phyloP scores from a whole-genome alignment of 2,797 vertebrate species.

The Acanthis flammea region DNA sequence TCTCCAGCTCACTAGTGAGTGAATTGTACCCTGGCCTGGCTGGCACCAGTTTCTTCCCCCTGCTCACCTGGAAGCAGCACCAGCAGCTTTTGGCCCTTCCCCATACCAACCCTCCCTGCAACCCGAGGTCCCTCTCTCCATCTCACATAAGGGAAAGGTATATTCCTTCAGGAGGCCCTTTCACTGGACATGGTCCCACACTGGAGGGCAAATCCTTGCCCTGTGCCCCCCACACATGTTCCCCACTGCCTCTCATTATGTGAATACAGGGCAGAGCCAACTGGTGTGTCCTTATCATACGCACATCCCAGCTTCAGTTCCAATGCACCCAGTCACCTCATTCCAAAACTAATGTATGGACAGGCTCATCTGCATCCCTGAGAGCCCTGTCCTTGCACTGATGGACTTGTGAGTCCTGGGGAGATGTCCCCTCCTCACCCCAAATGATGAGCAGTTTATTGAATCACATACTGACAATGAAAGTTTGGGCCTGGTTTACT shows the following conservation, averaged over 20 bases:
- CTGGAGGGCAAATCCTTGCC: neutral
- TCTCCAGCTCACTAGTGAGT: neutral
- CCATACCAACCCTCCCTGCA: neutral
- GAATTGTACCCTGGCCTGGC: neutral
- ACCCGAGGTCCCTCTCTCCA: neutral
- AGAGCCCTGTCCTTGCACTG: neutral
- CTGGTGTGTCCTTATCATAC: rapidly evolving
- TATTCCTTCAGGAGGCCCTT: neutral
- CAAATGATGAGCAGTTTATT: neutral
- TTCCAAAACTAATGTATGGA: neutral
- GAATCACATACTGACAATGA: neutral
- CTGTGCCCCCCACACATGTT: neutral
- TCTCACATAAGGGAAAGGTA: neutral
- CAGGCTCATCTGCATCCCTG: neutral
- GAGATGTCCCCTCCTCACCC: neutral
- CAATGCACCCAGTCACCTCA: neutral
- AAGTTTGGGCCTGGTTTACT: neutral
- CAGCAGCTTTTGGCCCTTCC: neutral
- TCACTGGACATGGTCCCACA: neutral
- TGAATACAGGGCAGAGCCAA: neutral
- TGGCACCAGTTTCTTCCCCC: neutral
- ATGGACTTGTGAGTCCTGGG: neutral
- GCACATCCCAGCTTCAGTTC: neutral
- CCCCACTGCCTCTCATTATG: neutral
- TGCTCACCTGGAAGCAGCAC: neutral